phyloP scores from a whole-genome alignment of 2,888 invertebrate genomes.

The Galerucella calmariensis region DNA sequence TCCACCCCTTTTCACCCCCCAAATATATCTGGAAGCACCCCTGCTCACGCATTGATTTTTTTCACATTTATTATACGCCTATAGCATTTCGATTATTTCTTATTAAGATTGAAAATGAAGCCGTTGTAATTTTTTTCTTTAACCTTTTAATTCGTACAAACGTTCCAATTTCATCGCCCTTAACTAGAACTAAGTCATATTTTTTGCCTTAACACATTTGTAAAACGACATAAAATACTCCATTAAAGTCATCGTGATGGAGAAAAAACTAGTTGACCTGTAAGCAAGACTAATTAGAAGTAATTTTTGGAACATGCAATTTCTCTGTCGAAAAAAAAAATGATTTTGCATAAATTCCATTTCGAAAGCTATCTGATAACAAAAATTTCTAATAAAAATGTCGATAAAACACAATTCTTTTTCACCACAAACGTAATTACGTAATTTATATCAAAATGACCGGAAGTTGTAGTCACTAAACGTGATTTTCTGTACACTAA shows the following conservation, averaged over 20 bases:
- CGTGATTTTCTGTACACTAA: constrained; percentile 43
- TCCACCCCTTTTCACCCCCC: no score
- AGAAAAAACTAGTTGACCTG: constrained; percentile 50
- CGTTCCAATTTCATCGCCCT: neutral
- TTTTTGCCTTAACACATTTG: neutral
- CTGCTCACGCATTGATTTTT: no score
- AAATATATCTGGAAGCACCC: no score
- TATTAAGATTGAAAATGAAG: no score
- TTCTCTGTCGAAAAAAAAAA: constrained; percentile 50
- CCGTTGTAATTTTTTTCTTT: no score
- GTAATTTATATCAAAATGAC: constrained; percentile 45
- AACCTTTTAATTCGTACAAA: neutral
- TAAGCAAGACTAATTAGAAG: constrained; percentile 52
- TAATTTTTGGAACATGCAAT: constrained; percentile 55
- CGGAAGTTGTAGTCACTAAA: constrained; percentile 45
- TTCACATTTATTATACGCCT: no score
- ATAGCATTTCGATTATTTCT: no score
- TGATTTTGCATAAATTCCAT: constrained; percentile 51
- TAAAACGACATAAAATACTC: constrained; percentile 2
- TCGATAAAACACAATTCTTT: constrained; percentile 48
- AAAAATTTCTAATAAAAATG: constrained; percentile 48
- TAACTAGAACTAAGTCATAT: neutral
- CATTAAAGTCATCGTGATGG: neutral
- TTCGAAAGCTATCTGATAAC: constrained; percentile 46
- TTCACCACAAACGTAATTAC: constrained; percentile 45